Conservation (phyloP, 2,797 vertebrate species). For the Antennarius maculatus region DNA sequence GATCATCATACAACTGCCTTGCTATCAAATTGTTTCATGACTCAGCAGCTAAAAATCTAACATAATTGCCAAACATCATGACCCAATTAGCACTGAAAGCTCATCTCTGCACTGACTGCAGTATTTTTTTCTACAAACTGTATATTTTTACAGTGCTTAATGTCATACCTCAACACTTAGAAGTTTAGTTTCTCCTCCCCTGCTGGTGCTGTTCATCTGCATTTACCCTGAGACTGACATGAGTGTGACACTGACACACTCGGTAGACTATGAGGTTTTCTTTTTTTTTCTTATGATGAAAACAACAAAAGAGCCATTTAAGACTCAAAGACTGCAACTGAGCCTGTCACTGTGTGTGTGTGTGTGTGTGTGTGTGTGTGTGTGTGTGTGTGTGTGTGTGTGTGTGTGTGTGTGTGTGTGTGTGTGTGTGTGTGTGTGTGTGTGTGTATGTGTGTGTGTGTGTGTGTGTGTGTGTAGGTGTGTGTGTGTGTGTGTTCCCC, state of each 20-base stretch:
- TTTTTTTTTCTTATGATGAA: constrained; percentile 45
- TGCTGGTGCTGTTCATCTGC: constrained; percentile 66
- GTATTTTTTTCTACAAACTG: constrained; percentile 11
- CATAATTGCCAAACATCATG: constrained; percentile 45
- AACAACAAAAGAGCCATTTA: constrained; percentile 72
- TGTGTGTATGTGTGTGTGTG: constrained; percentile 27
- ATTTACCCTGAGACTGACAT: constrained; percentile 68
- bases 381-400: constrained; percentile 22
- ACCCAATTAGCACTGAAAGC: constrained; percentile 32
- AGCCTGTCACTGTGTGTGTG: constrained; percentile 48
- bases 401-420: no score
- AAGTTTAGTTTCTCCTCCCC: constrained; percentile 52
- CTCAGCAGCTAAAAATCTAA: constrained; percentile 48
- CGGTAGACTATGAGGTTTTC: constrained; percentile 51
- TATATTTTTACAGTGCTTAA: constrained; percentile 41
- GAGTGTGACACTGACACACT: constrained; percentile 65
- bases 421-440: constrained; percentile 8
- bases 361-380: constrained; percentile 26
- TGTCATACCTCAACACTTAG: constrained; percentile 22
- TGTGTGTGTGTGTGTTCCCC: constrained; percentile 22
- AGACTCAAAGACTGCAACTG: constrained; percentile 62
- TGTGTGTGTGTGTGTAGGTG: constrained; percentile 27
- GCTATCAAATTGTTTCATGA: constrained; percentile 45
- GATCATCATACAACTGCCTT: constrained; percentile 59
- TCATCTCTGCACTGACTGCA: constrained; percentile 10